Conservation (phyloP, 2,797 vertebrate species). For the Xiphophorus birchmanni region DNA sequence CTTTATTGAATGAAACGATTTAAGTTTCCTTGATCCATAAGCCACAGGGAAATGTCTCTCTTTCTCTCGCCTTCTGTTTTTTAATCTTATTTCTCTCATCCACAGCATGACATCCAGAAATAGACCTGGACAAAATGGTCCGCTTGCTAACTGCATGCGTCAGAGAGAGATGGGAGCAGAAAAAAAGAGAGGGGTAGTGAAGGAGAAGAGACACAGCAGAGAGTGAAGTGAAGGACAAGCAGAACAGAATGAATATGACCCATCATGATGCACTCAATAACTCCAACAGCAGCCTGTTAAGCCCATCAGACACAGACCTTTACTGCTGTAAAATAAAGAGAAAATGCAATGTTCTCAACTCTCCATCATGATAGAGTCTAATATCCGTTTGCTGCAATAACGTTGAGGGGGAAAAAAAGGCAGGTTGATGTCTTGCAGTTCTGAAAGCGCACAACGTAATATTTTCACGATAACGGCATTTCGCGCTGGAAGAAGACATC, state of each 20-base stretch:
- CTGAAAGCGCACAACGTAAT: conserved; percentile 43
- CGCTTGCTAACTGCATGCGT: conserved; percentile 68
- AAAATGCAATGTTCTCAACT: conserved; percentile 47
- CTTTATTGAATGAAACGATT: conserved; percentile 60
- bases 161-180: conserved; percentile 39
- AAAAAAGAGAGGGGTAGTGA: conserved; percentile 11
- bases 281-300: conserved; percentile 52
- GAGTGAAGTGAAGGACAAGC: conserved; percentile 30
- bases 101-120: conserved; percentile 71
- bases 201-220: conserved; percentile 27
- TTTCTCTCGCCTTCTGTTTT: conserved; percentile 50
- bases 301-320: conserved; percentile 56
- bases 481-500: neutral
- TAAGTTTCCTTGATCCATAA: conserved; percentile 68
- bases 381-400: conserved; percentile 60
- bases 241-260: conserved; percentile 43
- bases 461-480: conserved; percentile 51
- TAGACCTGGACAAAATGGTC: conserved; percentile 71
- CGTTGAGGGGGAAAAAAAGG: conserved; percentile 29
- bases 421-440: conserved; percentile 42
- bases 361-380: conserved; percentile 61
- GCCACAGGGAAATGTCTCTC: conserved; percentile 59
- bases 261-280: conserved; percentile 56
- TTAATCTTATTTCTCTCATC: conserved; percentile 69
- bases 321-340: conserved; percentile 26